A percentile compares a stretch with the other conserved stretches of the same genome.
phyloP scores from a whole-genome alignment of 2,888 invertebrate genomes.

The Yponomeuta evonymella region DNA sequence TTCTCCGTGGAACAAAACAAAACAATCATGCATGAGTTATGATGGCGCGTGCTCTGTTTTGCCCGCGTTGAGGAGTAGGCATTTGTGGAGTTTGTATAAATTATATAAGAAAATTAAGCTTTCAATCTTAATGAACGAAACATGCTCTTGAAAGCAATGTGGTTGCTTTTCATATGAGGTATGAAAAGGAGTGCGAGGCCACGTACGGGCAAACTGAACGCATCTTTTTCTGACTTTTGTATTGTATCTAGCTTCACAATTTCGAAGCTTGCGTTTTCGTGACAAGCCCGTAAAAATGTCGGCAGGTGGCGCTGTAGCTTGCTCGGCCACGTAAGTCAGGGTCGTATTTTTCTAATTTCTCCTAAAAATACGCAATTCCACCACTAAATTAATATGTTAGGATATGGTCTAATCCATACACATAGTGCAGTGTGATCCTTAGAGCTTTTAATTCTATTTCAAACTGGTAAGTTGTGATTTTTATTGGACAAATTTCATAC shows the following conservation, averaged over 20 bases:
- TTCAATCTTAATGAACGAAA: no score
- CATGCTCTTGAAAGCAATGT: no score
- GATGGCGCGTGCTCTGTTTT: no score
- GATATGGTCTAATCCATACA: constrained; percentile 47
- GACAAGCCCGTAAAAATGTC: constrained; percentile 60
- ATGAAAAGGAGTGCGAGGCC: no score
- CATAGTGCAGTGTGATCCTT: constrained; percentile 40
- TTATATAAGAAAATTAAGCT: no score
- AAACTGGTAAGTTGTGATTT: constrained; percentile 50
- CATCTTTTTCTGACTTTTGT: neutral
- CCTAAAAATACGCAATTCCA: constrained; percentile 44
- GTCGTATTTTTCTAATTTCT: constrained; percentile 66
- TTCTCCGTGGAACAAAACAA: no score
- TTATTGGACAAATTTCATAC: constrained; percentile 27
- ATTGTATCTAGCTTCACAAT: constrained; percentile 16
- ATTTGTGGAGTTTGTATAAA: no score
- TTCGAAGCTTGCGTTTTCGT: constrained; percentile 35
- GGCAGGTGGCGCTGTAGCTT: constrained; percentile 67
- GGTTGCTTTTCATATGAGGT: no score
- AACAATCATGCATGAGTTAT: no score
- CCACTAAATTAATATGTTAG: constrained; percentile 56
- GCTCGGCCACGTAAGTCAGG: constrained; percentile 75
- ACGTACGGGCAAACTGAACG: neutral
- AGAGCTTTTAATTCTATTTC: constrained; percentile 42
- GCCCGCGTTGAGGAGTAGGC: no score